phyloP scores from a whole-genome alignment of 2,888 invertebrate genomes.

The Cephus sareptanus region DNA sequence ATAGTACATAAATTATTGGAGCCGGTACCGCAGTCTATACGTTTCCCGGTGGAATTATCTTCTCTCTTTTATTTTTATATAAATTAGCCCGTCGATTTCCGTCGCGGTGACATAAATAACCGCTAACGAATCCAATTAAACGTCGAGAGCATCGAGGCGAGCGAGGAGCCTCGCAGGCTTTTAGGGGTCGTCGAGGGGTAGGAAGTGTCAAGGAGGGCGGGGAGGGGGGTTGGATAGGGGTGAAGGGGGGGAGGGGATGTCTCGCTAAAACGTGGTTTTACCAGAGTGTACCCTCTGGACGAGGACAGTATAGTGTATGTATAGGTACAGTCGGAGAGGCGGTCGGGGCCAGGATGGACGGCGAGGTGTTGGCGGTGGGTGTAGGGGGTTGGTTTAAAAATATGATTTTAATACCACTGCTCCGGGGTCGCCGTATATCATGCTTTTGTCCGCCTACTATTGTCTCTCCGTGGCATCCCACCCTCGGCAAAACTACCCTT shows the following conservation, averaged over 20 bases:
- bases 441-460: constrained; percentile 63
- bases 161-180: constrained; percentile 21
- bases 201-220: not conserved
- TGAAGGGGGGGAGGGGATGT: constrained; percentile 21
- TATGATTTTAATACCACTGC: constrained; percentile 64
- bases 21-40: not conserved
- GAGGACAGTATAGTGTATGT: not conserved
- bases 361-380: not conserved
- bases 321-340: not conserved
- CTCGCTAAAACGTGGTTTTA: not conserved
- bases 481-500: constrained; percentile 6
- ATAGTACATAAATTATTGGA: not conserved
- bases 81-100: constrained; percentile 8
- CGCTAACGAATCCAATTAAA: constrained; percentile 54
- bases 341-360: not conserved
- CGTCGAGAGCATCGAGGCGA: constrained; percentile 35
- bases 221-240: not conserved
- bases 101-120: constrained; percentile 42
- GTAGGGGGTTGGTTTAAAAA: constrained; percentile 52
- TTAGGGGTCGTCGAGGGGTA: not conserved
- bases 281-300: not conserved
- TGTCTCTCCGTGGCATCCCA: constrained; percentile 55
- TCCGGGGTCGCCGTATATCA: constrained; percentile 60
- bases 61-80: not conserved
- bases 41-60: not conserved